Percentiles rank a stretch among this genome's conserved stretches.
Conservation (phyloP, 1,140 invertebrate species). For the Theocolax elegans region DNA sequence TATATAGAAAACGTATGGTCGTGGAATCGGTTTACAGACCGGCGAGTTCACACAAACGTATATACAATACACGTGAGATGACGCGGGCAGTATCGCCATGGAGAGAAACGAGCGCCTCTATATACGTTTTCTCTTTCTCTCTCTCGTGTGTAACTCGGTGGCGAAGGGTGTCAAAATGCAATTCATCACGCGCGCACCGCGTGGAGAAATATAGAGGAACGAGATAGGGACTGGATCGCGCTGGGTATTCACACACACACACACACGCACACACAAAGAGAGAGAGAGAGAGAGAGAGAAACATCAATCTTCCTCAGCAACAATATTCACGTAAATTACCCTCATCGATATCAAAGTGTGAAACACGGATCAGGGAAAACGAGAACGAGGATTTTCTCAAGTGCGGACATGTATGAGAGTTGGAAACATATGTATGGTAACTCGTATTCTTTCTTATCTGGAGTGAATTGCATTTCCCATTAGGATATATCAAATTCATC, state of each 20-base stretch:
- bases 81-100: slow-evolving; percentile 48
- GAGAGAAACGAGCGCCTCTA: too few species aligned
- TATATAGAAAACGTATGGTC: not conserved
- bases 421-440: too few species aligned
- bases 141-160: slow-evolving; percentile 44
- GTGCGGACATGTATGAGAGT: slow-evolving; percentile 11
- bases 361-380: too few species aligned
- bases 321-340: slow-evolving; percentile 66
- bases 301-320: slow-evolving; percentile 66
- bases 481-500: too few species aligned
- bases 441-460: too few species aligned
- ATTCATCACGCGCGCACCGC: slow-evolving; percentile 60
- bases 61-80: slow-evolving; percentile 49
- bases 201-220: too few species aligned
- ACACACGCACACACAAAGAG: too few species aligned
- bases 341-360: slow-evolving; percentile 66
- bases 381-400: slow-evolving; percentile 33
- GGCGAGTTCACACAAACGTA: not conserved
- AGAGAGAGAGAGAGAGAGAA: slow-evolving; percentile 40
- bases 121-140: too few species aligned
- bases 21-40: not conserved
- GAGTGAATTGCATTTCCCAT: too few species aligned
- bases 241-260: too few species aligned
- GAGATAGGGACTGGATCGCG: too few species aligned
- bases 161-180: slow-evolving; percentile 58